phyloP scores from a whole-genome alignment of 1,140 invertebrate species.

The Zaprionus inermis region DNA sequence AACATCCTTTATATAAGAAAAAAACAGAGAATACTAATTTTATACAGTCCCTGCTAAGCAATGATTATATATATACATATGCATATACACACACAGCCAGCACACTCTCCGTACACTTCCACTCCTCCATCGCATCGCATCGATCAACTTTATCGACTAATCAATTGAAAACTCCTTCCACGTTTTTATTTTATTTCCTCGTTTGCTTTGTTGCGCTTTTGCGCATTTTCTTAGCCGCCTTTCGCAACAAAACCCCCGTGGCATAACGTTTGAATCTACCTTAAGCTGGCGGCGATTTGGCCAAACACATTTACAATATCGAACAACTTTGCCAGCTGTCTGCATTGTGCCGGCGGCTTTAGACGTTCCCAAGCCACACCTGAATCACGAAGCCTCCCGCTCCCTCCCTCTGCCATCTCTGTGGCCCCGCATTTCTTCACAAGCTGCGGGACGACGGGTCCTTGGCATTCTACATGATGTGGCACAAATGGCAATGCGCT shows the following conservation, averaged over 20 bases:
- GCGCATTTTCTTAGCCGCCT: slow-evolving; percentile 23
- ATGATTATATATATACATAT: background rate
- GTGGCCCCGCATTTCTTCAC: slow-evolving; percentile 26
- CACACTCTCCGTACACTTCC: too few species aligned
- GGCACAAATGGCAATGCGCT: slow-evolving; percentile 80
- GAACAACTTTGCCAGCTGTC: slow-evolving; percentile 71
- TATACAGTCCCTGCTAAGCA: too few species aligned
- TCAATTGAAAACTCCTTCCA: slow-evolving; percentile 57
- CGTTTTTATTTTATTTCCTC: slow-evolving; percentile 16
- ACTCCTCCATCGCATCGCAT: slow-evolving; percentile 35
- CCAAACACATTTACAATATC: slow-evolving; percentile 52
- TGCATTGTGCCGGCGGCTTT: slow-evolving; percentile 61
- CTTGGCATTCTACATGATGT: slow-evolving; percentile 66
- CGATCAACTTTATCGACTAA: slow-evolving; percentile 66
- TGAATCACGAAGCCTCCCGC: background rate
- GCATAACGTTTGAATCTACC: slow-evolving; percentile 25
- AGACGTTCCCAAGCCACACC: slow-evolving; percentile 55
- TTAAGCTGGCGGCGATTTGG: slow-evolving; percentile 49
- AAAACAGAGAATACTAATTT: too few species aligned
- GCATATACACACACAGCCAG: background rate
- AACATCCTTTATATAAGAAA: too few species aligned
- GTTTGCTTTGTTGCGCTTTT: slow-evolving; percentile 3
- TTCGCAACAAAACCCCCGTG: slow-evolving; percentile 8
- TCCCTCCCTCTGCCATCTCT: background rate
- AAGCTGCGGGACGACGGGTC: slow-evolving; percentile 42